These are phyloP conservation scores for Vesta saturnalis DNA, from an alignment of 2,888 invertebrate species.

Conservation along the genomic window DNA sequence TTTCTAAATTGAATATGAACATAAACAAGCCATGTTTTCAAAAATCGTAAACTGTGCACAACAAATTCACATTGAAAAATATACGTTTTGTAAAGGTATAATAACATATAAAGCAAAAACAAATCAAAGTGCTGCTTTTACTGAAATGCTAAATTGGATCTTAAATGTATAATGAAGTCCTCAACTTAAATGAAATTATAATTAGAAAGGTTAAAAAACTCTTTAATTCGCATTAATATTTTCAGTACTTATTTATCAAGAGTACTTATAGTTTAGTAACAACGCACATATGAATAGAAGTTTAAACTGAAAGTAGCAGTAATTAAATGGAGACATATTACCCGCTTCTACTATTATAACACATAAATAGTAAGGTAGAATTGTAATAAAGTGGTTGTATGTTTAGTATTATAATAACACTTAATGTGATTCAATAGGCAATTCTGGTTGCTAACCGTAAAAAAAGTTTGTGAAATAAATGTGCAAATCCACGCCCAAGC, in stretches of 20 bases:
- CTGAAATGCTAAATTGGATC: too few species aligned
- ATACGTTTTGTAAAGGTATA: too few species aligned
- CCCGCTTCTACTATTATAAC: background rate
- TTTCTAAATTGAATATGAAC: too few species aligned
- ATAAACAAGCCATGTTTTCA: too few species aligned
- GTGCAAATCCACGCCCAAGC: constrained; percentile 35
- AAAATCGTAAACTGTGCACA: too few species aligned
- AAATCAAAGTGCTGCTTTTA: too few species aligned
- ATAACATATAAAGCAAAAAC: too few species aligned
- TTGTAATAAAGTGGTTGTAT: background rate
- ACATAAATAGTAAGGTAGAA: background rate
- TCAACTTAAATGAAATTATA: too few species aligned
- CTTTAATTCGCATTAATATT: background rate
- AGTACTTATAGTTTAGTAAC: background rate
- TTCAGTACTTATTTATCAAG: background rate
- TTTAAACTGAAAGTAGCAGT: background rate
- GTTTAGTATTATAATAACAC: background rate
- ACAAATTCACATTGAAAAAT: too few species aligned
- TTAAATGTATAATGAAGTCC: too few species aligned
- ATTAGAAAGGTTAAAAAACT: too few species aligned
- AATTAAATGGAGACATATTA: background rate
- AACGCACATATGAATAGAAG: background rate
- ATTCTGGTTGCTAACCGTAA: constrained; percentile 13
- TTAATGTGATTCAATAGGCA: constrained; percentile 17
- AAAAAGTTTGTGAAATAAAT: constrained; percentile 25